phyloP scores from a whole-genome alignment of 1,140 invertebrate genomes.

The Lucilia sericata region DNA sequence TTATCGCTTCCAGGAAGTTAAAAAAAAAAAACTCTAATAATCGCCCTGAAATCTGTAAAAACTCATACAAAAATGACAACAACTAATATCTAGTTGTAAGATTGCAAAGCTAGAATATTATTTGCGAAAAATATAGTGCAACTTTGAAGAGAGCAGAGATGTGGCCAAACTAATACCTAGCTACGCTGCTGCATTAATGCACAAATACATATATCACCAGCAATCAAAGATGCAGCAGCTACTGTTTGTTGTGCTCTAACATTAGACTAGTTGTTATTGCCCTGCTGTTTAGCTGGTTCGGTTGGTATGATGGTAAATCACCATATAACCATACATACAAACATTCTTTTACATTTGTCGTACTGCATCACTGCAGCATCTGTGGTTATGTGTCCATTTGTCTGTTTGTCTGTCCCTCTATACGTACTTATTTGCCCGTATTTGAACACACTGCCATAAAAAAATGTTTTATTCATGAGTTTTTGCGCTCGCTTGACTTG shows the following conservation, averaged over 20 bases:
- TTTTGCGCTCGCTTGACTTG: conserved; percentile 26
- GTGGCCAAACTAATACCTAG: no score
- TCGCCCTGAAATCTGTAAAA: no score
- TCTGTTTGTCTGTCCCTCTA: no score
- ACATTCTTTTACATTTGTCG: background rate
- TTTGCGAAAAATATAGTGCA: no score
- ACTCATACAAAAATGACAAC: no score
- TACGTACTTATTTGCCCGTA: background rate
- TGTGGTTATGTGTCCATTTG: background rate
- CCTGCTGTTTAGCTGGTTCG: background rate
- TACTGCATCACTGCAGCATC: background rate
- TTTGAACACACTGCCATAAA: conserved; percentile 7
- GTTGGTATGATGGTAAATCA: background rate
- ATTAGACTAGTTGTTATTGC: no score
- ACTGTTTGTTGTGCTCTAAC: background rate
- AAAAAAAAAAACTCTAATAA: no score
- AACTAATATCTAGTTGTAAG: no score
- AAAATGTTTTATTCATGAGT: conserved; percentile 41
- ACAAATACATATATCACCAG: no score
- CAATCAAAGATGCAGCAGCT: background rate
- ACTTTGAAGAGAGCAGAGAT: no score
- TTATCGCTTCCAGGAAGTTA: no score
- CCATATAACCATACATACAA: background rate
- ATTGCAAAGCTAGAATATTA: no score
- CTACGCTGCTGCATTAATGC: background rate